Evolutionary conservation across 1,140 invertebrate genomes (phyloP).

Genomic region (Riptortus pedestris): DNA sequence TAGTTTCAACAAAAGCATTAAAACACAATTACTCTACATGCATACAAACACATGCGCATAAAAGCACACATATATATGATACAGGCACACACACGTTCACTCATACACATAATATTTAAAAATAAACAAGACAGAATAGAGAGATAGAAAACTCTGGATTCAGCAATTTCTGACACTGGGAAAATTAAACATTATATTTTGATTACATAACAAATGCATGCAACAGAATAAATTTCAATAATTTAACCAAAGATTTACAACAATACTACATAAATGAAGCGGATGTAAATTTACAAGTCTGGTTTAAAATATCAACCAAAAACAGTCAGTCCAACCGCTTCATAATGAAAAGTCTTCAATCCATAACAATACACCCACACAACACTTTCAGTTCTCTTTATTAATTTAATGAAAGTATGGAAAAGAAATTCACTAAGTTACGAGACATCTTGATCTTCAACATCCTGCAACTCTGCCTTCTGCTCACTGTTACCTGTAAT

Average conservation of each 20-base stretch:
- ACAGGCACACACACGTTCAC: too few species aligned
- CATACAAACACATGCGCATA: too few species aligned
- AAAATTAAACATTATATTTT: too few species aligned
- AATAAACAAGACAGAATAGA: too few species aligned
- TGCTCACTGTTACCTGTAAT: conserved; percentile 68
- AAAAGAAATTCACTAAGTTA: conserved; percentile 42
- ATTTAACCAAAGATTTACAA: conserved; percentile 17
- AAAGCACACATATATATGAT: too few species aligned
- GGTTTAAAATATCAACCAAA: conserved; percentile 23
- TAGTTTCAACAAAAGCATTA: too few species aligned
- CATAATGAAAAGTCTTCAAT: conserved; percentile 21
- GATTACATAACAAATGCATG: too few species aligned
- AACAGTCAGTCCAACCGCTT: conserved; percentile 15
- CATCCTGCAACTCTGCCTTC: conserved; percentile 79
- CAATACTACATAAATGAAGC: conserved; percentile 20
- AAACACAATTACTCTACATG: too few species aligned
- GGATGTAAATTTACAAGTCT: conserved; percentile 25
- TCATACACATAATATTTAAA: too few species aligned
- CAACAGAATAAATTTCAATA: conserved; percentile 12
- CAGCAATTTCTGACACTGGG: too few species aligned
- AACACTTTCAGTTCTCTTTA: conserved; percentile 15
- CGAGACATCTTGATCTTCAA: conserved; percentile 86
- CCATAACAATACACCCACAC: conserved; percentile 18
- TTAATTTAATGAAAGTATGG: not conserved
- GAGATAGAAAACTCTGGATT: too few species aligned